Evolutionary conservation across 2,113 vertebrate genomes (phyloP), one percentile per base, ranked within the genome.

Genomic region (Ictidomys tridecemlineatus): DNA sequence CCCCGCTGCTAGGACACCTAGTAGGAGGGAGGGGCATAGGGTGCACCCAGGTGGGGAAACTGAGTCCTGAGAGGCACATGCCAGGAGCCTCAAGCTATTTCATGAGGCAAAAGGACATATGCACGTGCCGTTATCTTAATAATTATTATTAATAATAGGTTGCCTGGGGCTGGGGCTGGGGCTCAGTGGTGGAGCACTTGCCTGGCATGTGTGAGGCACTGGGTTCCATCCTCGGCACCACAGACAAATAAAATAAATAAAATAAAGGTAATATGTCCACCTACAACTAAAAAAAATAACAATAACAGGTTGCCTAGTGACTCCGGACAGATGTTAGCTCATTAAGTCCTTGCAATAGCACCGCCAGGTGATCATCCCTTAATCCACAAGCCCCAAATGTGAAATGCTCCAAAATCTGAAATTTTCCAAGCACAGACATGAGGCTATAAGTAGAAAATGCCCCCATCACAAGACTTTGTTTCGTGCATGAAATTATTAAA

Each of bases 21-120:
- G 2, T 13, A 20, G 0, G 0, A 0, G 30, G 53, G 32, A n/a
- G 5, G 17, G 58, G 0, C 67, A 58, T 2, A 30, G 61, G 51
- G 61, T 80, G 8, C 85, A 18, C 0, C 4, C 2, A 74, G 53
- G 20, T 13, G 77, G 83, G 87, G 89, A 94, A 94, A 82, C 48
- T 51, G 48, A 83, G 86, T 63, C 74, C 61, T 45, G 16, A 72
- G 73, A 45, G 83, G 37, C 4, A 3, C 2, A 7, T 22, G 30
- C 20, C 24, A 17, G 39, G 82, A 82, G 42, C 4, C 34, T 0
- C 7, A 26, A 34, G 32, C 34, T 73, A 30, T 65, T 51, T 17
- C 16, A 51, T 28, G 30, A 72, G 45, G 53, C 48, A 53, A 83
- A 58, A 85, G 32, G 42, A 20, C 0, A 14, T 3, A 20, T 9